These are phyloP conservation scores for Volucella zonaria DNA, from an alignment of 2,888 invertebrate genomes.

Conservation along the genomic window DNA sequence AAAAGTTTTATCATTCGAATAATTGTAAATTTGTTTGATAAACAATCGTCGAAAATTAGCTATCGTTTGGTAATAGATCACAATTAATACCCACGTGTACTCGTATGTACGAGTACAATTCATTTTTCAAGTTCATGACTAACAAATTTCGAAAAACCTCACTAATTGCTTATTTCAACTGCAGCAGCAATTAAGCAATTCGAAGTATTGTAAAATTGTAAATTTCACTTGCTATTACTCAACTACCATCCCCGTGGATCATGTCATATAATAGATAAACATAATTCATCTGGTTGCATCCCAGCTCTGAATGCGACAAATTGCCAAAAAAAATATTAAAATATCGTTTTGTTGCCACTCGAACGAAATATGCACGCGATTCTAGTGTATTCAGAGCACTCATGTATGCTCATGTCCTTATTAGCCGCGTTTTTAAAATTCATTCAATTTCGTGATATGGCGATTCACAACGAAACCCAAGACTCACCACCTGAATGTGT, in stretches of 20 bases:
- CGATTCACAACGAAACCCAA: background rate
- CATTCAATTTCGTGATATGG: background rate
- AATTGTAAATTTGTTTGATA: too few species aligned
- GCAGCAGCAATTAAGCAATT: slow-evolving; percentile 22
- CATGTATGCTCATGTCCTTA: too few species aligned
- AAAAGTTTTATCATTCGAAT: too few species aligned
- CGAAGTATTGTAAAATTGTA: slow-evolving; percentile 3
- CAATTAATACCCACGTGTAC: too few species aligned
- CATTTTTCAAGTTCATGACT: too few species aligned
- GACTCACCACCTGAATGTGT: background rate
- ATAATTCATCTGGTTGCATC: slow-evolving; percentile 46
- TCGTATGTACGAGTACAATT: too few species aligned
- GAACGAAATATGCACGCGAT: too few species aligned
- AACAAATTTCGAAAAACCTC: too few species aligned
- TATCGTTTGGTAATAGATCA: too few species aligned
- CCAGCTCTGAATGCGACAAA: slow-evolving; percentile 30
- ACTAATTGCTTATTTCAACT: background rate
- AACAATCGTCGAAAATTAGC: too few species aligned
- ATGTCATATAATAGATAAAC: background rate
- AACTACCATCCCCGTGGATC: background rate
- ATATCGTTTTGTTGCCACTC: background rate
- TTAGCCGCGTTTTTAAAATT: background rate
- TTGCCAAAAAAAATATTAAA: slow-evolving; percentile 46
- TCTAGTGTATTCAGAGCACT: too few species aligned
- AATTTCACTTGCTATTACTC: slow-evolving; percentile 18